Evolutionary conservation across 2,888 invertebrate species (phyloP).

Genomic region (Phortica magna): DNA sequence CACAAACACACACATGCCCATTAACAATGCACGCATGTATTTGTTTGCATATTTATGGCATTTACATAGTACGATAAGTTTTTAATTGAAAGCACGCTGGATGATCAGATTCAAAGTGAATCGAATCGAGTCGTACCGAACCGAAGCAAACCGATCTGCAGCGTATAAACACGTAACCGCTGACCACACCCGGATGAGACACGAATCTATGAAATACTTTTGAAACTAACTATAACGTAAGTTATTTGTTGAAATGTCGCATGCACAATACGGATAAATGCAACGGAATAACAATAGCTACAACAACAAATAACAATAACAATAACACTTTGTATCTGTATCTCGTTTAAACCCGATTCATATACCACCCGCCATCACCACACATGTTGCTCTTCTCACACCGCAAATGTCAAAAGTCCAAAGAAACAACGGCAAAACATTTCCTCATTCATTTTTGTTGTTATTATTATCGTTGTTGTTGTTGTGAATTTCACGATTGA

Average conservation of each 20-base stretch:
- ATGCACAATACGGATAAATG: background rate
- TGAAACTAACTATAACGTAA: background rate
- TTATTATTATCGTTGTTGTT: background rate
- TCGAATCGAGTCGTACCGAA: no score
- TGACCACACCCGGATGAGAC: conserved; percentile 15
- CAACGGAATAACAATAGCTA: background rate
- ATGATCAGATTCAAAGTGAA: background rate
- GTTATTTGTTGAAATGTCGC: background rate
- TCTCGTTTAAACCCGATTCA: no score
- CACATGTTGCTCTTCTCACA: no score
- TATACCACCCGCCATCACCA: no score
- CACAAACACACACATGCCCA: background rate
- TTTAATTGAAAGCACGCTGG: conserved; percentile 13
- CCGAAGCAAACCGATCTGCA: no score
- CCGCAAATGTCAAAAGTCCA: no score
- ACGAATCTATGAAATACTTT: background rate
- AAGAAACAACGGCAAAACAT: background rate
- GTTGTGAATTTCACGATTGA: background rate
- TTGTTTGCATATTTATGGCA: conserved; percentile 2
- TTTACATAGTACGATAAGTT: conserved; percentile 6
- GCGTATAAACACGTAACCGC: background rate
- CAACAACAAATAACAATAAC: no score
- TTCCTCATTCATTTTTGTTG: background rate
- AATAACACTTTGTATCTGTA: background rate
- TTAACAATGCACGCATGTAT: background rate